Base-by-base conservation (phyloP, 2,797 vertebrate genomes). In the Phrynocephalus guinanensis region DNA sequence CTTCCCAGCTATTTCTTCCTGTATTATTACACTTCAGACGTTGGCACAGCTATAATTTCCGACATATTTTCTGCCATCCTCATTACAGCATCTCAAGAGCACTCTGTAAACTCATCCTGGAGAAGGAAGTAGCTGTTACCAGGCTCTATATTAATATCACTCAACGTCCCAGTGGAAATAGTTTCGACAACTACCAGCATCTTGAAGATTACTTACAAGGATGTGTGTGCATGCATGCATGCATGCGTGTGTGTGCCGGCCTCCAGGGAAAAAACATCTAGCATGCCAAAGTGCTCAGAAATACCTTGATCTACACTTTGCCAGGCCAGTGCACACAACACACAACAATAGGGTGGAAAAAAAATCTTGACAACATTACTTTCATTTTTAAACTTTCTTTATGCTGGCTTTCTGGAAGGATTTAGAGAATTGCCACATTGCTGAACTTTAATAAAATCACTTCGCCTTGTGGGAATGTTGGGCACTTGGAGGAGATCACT, bases 141-240 rank as follows among this genome's bases (percentile, higher is more conserved):
- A 85, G 90, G 88, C 90, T 92, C 83, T 0, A 0, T 0, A 0
- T 18, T 85, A 76, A 91, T 95, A 84, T 94, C 94, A 91, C 88
- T 83, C 93, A 91, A 93, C 90, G 91, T 86, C 84, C 88, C 93
- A 86, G 87, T 91, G 90, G 92, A 95, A 95, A 95, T 94, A 93
- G 70, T 93, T 88, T 71, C 7, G 0, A 28, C 71, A 89, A 52
- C 63, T 83, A 30, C 73, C 5, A 75, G 50, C 88, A 87, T 87
- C 91, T 85, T 44, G 77, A 81, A 38, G 76, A 82, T 88, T 76
- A 88, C 66, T 88, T 85, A 77, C 38, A 50, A 76, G 56, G 28
- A 72, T 1, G 2, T n/a, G 15, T 72, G 63, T 20, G 50, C 28
- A 28, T 30, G 20, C 7, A 1, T 3, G n/a, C 5, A 5, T 22